Conservation (phyloP, 2,888 invertebrate species). For the Dinocampus coccinellae region DNA sequence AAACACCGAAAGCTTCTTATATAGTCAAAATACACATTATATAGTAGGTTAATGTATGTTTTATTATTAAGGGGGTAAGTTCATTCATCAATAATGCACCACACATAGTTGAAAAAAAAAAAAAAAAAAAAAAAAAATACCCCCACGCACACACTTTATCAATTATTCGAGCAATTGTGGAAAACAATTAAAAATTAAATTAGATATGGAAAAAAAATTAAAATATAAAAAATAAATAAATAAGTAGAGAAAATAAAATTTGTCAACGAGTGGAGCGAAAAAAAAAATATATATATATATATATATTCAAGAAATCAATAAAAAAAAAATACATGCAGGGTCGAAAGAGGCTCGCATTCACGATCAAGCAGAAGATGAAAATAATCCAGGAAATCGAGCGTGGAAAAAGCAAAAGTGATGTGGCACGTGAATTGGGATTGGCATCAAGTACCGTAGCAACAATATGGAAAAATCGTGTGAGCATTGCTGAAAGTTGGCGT, state of each 20-base stretch:
- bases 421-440: constrained; percentile 72
- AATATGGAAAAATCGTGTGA: constrained; percentile 74
- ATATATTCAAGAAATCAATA: constrained; percentile 38
- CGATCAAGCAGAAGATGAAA: constrained; percentile 75
- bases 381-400: constrained; percentile 74
- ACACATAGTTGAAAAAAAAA: constrained; percentile 17
- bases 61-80: neutral
- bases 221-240: too few species aligned
- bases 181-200: constrained; percentile 41
- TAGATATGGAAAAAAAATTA: constrained; percentile 38
- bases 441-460: constrained; percentile 74
- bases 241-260: too few species aligned
- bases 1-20: constrained; percentile 35
- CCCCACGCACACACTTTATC: too few species aligned
- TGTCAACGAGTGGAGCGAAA: constrained; percentile 9
- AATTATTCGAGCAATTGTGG: constrained; percentile 22
- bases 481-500: constrained; percentile 69
- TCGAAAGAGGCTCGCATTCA: constrained; percentile 74
- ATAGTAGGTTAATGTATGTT: neutral
- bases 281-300: constrained; percentile 2
- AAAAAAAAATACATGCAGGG: constrained; percentile 66
- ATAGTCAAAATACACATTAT: constrained; percentile 19
- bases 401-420: constrained; percentile 74
- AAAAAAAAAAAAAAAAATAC: neutral
- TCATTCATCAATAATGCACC: too few species aligned